Evolutionary conservation across 2,888 invertebrate genomes (phyloP).

Genomic region (Anticlea derivata): DNA sequence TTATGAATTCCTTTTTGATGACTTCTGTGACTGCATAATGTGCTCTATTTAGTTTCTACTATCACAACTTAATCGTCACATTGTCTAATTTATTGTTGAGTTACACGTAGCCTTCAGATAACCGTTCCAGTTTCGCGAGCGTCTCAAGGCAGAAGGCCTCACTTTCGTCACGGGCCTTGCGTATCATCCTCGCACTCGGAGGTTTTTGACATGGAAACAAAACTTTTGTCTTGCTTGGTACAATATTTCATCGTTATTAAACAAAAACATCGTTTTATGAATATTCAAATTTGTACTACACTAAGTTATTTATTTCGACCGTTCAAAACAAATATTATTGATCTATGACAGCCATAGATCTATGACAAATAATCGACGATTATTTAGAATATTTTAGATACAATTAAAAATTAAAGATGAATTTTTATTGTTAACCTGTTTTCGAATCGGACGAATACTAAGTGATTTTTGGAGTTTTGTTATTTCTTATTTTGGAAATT

Average conservation of each 20-base stretch:
- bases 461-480: too few relatives aligned
- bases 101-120: conserved; percentile 9
- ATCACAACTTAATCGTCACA: neutral
- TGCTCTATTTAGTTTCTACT: conserved; percentile 2
- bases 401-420: too few relatives aligned
- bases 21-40: conserved; percentile 25
- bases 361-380: too few relatives aligned
- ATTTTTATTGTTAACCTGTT: too few relatives aligned
- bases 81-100: conserved; percentile 10
- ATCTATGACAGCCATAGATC: neutral
- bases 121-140: conserved; percentile 34
- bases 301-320: conserved; percentile 6
- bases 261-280: conserved; percentile 29
- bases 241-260: conserved; percentile 7
- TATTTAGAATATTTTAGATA: too few relatives aligned
- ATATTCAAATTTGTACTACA: conserved; percentile 29
- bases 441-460: too few relatives aligned
- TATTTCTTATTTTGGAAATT: too few relatives aligned
- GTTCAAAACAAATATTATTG: conserved; percentile 18
- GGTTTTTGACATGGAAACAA: conserved; percentile 19
- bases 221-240: conserved; percentile 23
- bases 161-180: conserved; percentile 21
- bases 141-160: conserved; percentile 14
- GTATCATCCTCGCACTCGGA: conserved; percentile 29
- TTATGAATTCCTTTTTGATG: conserved; percentile 36